phyloP scores from a whole-genome alignment of 64 coral and sea anemone species.

The Exaiptasia diaphana region DNA sequence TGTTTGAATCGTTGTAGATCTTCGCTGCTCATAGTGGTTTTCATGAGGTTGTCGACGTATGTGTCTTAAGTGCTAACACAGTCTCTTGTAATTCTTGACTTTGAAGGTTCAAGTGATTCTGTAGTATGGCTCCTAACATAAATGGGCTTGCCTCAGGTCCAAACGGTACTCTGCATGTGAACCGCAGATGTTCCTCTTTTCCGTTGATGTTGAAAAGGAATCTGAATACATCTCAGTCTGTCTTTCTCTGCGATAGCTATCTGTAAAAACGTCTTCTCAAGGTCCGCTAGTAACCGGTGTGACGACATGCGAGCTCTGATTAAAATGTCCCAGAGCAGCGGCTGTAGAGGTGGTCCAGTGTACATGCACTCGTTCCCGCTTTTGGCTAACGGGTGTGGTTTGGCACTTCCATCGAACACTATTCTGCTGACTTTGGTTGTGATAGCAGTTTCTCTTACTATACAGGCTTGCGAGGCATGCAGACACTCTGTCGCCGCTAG shows the following conservation, averaged over 20 bases:
- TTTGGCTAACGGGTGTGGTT: background rate
- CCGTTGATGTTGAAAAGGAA: constrained; percentile 27
- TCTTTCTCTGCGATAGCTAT: constrained; percentile 4
- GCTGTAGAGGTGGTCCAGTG: constrained; percentile 16
- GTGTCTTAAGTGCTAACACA: background rate
- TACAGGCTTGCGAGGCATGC: constrained; percentile 43
- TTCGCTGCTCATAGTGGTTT: background rate
- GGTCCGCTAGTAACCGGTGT: background rate
- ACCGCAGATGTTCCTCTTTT: constrained; percentile 31
- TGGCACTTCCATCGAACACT: background rate
- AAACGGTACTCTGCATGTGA: constrained; percentile 44
- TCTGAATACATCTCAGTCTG: constrained; percentile 16
- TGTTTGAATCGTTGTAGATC: background rate
- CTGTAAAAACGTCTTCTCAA: constrained; percentile 22
- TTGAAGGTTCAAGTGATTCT: constrained; percentile 2
- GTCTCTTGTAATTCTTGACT: background rate
- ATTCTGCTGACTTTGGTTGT: constrained; percentile 15
- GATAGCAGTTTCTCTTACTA: constrained; percentile 3
- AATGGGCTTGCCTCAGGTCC: constrained; percentile 24
- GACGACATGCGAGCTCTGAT: background rate
- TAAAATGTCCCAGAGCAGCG: constrained; percentile 4
- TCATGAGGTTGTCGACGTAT: constrained; percentile 16
- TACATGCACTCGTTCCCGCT: constrained; percentile 18
- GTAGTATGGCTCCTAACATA: constrained; percentile 4
- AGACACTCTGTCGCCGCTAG: background rate